Conservation (phyloP, 2,113 vertebrate species). For the Mormyrus iriodes region DNA sequence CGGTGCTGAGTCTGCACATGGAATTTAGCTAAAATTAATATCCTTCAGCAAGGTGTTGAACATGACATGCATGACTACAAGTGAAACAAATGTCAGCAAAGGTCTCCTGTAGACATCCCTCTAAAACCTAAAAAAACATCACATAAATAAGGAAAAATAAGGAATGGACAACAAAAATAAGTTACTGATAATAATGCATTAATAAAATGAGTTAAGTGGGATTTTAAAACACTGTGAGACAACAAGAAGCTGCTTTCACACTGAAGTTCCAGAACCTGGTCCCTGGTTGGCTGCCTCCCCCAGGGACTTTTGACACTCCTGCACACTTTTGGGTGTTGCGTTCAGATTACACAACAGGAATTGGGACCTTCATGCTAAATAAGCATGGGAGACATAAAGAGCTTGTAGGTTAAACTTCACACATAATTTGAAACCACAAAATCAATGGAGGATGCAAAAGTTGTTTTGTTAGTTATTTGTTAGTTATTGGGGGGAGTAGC, state of each 20-base stretch:
- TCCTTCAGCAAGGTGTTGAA: not conserved
- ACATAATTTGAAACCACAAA: not conserved
- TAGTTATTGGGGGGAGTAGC: too few species aligned
- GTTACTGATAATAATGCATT: not conserved
- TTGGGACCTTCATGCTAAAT: not conserved
- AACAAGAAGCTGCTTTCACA: not conserved
- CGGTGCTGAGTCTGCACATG: not conserved
- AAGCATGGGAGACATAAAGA: not conserved
- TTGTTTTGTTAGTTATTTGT: too few species aligned
- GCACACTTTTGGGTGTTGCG: too few species aligned
- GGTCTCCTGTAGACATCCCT: not conserved
- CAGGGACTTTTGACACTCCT: too few species aligned
- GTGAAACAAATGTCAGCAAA: not conserved
- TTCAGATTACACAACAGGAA: not conserved
- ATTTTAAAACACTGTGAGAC: not conserved
- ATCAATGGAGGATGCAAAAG: too few species aligned
- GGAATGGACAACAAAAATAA: not conserved
- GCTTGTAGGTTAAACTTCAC: not conserved
- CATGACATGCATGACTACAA: not conserved
- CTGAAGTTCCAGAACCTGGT: too few species aligned
- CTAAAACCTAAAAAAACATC: not conserved
- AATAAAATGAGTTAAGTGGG: not conserved
- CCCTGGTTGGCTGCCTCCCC: too few species aligned
- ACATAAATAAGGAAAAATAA: not conserved
- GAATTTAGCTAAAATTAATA: not conserved